Conservation (phyloP, 2,797 vertebrate species). For the Alectoris magna region DNA sequence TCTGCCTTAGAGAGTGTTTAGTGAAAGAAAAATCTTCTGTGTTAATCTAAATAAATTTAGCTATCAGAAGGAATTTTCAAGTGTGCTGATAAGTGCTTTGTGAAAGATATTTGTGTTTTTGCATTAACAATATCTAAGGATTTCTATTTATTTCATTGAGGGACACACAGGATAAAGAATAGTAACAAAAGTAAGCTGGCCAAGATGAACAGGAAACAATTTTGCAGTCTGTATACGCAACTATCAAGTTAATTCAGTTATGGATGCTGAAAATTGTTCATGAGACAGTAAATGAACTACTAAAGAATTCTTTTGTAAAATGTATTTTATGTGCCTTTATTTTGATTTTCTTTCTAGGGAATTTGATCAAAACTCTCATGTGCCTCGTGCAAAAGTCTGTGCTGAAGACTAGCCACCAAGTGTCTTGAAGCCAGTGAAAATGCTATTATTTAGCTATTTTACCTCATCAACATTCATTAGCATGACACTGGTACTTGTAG, state of each 20-base stretch:
- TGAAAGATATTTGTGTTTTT: background rate
- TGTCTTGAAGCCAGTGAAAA: background rate
- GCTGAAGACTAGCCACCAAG: background rate
- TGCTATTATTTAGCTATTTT: background rate
- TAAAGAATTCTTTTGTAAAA: background rate
- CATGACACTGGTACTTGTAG: background rate
- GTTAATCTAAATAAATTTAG: background rate
- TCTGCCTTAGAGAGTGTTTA: background rate
- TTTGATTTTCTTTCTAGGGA: background rate
- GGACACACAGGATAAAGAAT: background rate
- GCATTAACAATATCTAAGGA: background rate
- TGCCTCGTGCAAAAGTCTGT: background rate
- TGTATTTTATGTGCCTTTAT: rapidly evolving
- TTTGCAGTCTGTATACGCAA: background rate
- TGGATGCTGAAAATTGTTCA: background rate
- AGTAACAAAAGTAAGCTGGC: background rate
- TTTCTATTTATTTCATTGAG: background rate
- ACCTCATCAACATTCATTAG: background rate
- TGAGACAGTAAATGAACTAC: background rate
- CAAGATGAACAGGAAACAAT: background rate
- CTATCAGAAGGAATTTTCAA: background rate
- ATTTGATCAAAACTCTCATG: background rate
- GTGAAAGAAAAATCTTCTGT: background rate
- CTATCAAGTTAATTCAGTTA: background rate
- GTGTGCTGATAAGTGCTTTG: background rate